Conservation (phyloP, 2,888 invertebrate species). For the Kryphioiulus occultus region DNA sequence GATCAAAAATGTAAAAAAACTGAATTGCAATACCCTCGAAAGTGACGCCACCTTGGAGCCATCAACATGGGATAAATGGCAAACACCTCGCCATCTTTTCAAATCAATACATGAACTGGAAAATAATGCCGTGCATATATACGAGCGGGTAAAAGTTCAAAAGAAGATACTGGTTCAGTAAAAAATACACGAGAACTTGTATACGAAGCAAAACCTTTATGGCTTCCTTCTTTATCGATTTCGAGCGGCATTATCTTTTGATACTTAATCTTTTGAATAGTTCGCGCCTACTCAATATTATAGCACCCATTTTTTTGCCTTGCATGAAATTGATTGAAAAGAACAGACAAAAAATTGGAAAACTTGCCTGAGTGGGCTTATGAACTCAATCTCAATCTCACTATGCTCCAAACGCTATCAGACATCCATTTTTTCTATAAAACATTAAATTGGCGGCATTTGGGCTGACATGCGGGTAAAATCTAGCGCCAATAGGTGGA, state of each 20-base stretch:
- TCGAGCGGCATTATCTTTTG: not conserved
- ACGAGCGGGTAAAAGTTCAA: not conserved
- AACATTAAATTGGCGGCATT: not conserved
- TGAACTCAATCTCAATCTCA: not conserved
- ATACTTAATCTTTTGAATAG: not conserved
- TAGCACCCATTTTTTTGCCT: not conserved
- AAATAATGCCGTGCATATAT: not conserved
- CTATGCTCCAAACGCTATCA: not conserved
- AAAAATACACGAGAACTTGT: not conserved
- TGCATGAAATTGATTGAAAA: not conserved
- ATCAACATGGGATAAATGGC: not conserved
- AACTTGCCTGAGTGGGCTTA: not conserved
- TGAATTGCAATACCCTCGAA: not conserved
- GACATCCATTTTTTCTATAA: not conserved
- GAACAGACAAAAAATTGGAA: not conserved
- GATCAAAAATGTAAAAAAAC: not conserved
- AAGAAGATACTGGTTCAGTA: not conserved
- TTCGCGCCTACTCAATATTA: slow-evolving; percentile 5
- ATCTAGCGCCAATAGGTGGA: not conserved
- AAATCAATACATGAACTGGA: not conserved
- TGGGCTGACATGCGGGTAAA: not conserved
- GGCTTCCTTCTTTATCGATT: not conserved
- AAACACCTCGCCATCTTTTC: not conserved
- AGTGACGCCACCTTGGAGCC: not conserved
- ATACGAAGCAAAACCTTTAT: not conserved